A percentile compares a stretch with the other conserved stretches of the same genome.
Evolutionary conservation across 2,113 vertebrate genomes (phyloP).

Genomic region (Synodontis membranacea): DNA sequence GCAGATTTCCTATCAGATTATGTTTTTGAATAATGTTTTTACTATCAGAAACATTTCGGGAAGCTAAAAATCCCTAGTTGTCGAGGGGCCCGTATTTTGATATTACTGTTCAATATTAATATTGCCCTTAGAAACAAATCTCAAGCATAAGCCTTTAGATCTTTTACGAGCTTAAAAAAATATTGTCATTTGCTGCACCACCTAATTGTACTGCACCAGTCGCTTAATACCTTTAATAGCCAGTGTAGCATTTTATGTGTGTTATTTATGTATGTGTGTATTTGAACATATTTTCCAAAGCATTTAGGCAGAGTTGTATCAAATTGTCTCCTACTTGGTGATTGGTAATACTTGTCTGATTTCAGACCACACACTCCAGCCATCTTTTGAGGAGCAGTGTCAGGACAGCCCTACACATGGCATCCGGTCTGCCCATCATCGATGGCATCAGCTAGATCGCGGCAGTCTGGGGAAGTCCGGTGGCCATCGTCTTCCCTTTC

Average conservation of each 20-base stretch:
- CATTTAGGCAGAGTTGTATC: background rate
- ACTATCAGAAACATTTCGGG: background rate
- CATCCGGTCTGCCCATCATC: slow-evolving; percentile 35
- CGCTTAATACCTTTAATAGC: background rate
- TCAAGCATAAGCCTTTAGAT: background rate
- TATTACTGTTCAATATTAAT: background rate
- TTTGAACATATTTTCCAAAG: background rate
- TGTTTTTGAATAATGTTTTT: too few species aligned
- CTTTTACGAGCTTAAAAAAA: background rate
- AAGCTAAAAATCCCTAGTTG: background rate
- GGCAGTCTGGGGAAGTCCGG: slow-evolving; percentile 33
- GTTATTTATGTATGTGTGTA: background rate
- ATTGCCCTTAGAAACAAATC: background rate
- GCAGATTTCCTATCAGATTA: too few species aligned
- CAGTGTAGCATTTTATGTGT: background rate
- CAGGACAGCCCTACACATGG: background rate
- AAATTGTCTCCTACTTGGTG: background rate
- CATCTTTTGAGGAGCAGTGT: slow-evolving; percentile 24
- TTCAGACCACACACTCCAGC: slow-evolving; percentile 45
- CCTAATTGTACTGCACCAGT: background rate
- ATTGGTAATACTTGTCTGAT: background rate
- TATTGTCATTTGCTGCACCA: background rate
- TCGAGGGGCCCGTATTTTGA: background rate
- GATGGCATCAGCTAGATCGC: slow-evolving; percentile 45
- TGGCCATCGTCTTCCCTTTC: slow-evolving; percentile 21